phyloP scores from a whole-genome alignment of 1,140 invertebrate genomes.

The Mylabris phalerata region DNA sequence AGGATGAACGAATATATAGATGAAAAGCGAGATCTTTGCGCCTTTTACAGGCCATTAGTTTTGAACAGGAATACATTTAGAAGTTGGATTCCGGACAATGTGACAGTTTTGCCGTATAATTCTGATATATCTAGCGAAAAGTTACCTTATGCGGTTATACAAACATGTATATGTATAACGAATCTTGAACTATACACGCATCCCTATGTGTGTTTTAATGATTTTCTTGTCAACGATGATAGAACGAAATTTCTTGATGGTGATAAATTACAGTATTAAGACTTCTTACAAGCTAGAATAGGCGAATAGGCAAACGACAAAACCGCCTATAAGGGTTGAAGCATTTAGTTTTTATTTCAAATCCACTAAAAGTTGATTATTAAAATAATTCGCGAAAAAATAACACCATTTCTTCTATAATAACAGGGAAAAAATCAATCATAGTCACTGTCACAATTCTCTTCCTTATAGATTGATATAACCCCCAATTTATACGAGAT shows the following conservation, averaged over 20 bases:
- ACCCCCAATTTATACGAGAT: no score
- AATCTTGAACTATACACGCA: not conserved
- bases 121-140: constrained; percentile 18
- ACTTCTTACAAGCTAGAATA: not conserved
- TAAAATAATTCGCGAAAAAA: no score
- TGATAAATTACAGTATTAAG: constrained; percentile 1
- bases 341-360: no score
- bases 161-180: not conserved
- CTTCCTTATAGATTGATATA: no score
- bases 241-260: not conserved
- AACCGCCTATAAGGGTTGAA: no score
- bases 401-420: no score
- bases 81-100: constrained; percentile 9
- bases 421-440: no score
- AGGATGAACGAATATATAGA: no score
- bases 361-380: no score
- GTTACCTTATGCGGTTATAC: not conserved
- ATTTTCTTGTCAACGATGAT: not conserved
- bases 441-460: no score
- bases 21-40: constrained; percentile 5
- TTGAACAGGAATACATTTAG: constrained; percentile 14
- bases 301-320: not conserved
- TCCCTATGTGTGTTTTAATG: not conserved
- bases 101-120: constrained; percentile 16
- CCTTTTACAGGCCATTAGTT: constrained; percentile 13